Evolutionary conservation across 2,888 invertebrate genomes (phyloP), one percentile per base, ranked within the genome.

Genomic region (Rotaria magnacalcarata): DNA sequence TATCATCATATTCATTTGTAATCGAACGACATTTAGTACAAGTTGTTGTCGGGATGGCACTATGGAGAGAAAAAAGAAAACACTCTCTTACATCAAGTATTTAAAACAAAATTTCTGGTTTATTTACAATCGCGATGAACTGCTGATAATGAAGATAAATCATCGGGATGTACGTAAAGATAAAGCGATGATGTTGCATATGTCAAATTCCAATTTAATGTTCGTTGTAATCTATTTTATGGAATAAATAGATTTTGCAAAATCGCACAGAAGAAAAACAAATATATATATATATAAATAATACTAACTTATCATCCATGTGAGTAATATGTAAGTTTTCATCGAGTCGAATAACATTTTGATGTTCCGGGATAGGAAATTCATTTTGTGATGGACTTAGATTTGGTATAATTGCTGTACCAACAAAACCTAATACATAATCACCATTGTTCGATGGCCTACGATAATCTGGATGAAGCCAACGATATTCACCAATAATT

Each of bases 351-450:
- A 80, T 80, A 43, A 80, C 80, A 47, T 34, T 43, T 80, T 80
- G 80, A 80, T 80, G 80, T 80, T 80, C 80, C 21, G 80, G 80
- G 47, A 80, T 80, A n/a, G 47, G 43, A 80, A 80, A 80, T 80
- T 80, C 80, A 80, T 80, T 80, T 80, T 47, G 80, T 47, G 80
- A 80, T 80, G 80, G 80, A 80, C 80, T 80, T 80, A 80, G 47
- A 80, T n/a, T 47, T 10, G 80, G 80, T 47, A 80, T 80, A 14
- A 80, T 47, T 24, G 80, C 80, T 47, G 80, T 80, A 80, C 80
- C 80, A 80, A 80, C 80, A 80, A 80, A 80, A 47, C 80, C 80
- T 21, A 80, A n/a, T 43, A 80, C 5, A 80, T 80, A 47, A 47
- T 80, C n/a, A n/a, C 47, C 47, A 47, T 80, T 80, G 10, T 80